These are phyloP conservation scores for Etia nguti DNA, from an alignment of 2,113 vertebrate genomes.

Conservation along the genomic window DNA sequence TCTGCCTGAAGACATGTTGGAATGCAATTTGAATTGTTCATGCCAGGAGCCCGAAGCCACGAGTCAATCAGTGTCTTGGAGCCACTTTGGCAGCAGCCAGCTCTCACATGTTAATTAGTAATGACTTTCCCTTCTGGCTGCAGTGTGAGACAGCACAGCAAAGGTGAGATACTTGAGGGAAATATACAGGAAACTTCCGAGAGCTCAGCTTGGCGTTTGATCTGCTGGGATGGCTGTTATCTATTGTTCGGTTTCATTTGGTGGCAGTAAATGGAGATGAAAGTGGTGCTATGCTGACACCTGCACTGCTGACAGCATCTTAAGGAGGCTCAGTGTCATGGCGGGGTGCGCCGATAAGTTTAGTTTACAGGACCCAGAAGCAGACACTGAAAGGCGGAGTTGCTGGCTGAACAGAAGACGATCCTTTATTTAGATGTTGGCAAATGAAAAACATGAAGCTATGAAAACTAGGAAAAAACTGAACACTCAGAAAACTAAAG, in stretches of 20 bases:
- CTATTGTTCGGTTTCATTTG: conserved; percentile 58
- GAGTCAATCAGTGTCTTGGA: conserved; percentile 52
- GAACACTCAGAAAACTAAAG: too few species aligned
- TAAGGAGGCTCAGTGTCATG: conserved; percentile 2
- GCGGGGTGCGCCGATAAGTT: too few species aligned
- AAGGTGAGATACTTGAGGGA: conserved; percentile 42
- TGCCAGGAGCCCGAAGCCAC: conserved; percentile 27
- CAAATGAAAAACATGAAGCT: too few species aligned
- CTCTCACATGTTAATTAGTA: conserved; percentile 63
- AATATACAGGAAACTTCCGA: conserved; percentile 25
- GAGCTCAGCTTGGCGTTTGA: conserved; percentile 38
- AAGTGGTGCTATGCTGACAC: conserved; percentile 28
- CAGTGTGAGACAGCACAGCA: conserved; percentile 19
- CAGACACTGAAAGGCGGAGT: too few species aligned
- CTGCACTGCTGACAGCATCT: conserved; percentile 17
- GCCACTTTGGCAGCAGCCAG: conserved; percentile 45
- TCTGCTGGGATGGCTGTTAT: conserved; percentile 46
- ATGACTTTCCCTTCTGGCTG: conserved; percentile 45
- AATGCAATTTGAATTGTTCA: conserved; percentile 46
- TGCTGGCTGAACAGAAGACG: too few species aligned
- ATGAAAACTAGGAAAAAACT: too few species aligned
- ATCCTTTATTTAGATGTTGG: too few species aligned
- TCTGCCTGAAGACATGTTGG: conserved; percentile 13
- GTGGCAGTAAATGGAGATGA: conserved; percentile 43
- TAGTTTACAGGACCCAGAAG: too few species aligned